Conservation (phyloP, 2,797 vertebrate species). For the Acipenser transmontanus region DNA sequence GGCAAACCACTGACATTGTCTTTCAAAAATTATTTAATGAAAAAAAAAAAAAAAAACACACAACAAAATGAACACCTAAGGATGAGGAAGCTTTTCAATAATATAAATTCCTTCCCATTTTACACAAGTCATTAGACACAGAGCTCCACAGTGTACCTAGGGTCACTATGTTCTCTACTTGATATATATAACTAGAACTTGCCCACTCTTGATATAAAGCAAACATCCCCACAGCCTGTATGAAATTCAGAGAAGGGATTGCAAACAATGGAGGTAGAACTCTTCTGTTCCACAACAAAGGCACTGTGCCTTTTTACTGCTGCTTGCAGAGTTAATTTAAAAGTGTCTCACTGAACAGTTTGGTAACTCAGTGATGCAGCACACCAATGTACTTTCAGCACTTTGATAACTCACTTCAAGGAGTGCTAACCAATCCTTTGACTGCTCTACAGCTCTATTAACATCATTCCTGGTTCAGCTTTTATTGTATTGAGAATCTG, state of each 20-base stretch:
- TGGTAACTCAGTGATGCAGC: neutral
- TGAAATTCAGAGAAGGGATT: neutral
- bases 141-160: neutral
- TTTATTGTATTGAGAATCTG: too few relatives aligned
- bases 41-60: neutral
- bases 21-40: constrained; percentile 43
- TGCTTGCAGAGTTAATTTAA: neutral
- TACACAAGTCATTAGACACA: constrained; percentile 16
- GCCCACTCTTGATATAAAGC: neutral
- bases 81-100: constrained; percentile 22
- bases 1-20: constrained; percentile 42
- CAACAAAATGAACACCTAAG: constrained; percentile 19
- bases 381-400: too few relatives aligned
- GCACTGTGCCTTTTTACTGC: constrained; percentile 1
- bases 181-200: neutral
- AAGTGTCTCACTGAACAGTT: neutral
- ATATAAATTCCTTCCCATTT: constrained; percentile 32
- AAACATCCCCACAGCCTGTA: neutral
- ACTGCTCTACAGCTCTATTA: too few relatives aligned
- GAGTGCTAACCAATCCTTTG: too few relatives aligned
- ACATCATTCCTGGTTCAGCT: too few relatives aligned
- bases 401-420: too few relatives aligned
- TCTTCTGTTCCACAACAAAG: neutral
- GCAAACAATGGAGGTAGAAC: neutral
- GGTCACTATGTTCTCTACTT: neutral